phyloP scores from a whole-genome alignment of 2,888 invertebrate species.

The Ophonus ardosiacus region DNA sequence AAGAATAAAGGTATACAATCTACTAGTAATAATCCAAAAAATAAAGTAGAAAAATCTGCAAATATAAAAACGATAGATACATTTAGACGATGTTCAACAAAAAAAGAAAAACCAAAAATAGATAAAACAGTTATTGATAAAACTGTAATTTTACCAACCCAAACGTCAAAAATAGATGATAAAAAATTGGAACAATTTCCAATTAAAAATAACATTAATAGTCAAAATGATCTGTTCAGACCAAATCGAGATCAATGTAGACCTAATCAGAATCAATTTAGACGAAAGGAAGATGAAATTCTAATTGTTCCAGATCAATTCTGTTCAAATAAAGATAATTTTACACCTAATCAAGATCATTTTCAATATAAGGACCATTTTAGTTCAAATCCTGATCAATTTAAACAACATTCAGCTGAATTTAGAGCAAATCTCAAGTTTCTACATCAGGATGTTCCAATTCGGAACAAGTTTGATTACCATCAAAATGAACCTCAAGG shows the following conservation, averaged over 20 bases:
- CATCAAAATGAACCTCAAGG: background rate
- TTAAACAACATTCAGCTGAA: background rate
- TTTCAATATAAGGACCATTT: background rate
- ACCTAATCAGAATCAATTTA: background rate
- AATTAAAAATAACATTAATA: too few relatives aligned
- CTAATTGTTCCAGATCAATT: too few relatives aligned
- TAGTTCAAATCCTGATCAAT: background rate
- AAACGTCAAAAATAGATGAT: too few relatives aligned
- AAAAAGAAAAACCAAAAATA: constrained; percentile 28
- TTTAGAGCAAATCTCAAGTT: background rate
- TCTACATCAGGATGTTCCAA: background rate
- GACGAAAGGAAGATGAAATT: too few relatives aligned
- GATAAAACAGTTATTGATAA: background rate
- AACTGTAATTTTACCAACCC: background rate
- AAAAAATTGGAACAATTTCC: too few relatives aligned
- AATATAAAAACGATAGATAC: background rate
- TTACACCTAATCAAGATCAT: background rate
- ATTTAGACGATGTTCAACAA: background rate
- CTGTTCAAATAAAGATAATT: too few relatives aligned
- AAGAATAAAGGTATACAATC: background rate
- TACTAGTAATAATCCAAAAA: background rate
- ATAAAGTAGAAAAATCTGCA: background rate
- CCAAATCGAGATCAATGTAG: background rate
- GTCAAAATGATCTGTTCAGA: too few relatives aligned
- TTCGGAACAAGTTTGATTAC: background rate